Conservation (phyloP, 2,797 vertebrate species). For the Scolopax rusticola region DNA sequence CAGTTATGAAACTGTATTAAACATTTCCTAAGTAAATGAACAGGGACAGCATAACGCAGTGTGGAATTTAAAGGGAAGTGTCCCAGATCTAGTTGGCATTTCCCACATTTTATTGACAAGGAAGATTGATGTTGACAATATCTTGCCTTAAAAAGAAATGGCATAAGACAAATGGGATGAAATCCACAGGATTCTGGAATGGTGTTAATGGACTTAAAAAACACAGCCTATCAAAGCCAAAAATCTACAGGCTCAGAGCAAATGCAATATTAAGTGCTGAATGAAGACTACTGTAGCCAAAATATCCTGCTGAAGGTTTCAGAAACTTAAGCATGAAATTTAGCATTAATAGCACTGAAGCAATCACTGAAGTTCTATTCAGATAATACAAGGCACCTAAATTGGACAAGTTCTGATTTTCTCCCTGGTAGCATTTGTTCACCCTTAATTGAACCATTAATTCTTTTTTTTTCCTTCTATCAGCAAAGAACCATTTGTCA, state of each 20-base stretch:
- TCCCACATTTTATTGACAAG: background rate
- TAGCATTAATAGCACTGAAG: background rate
- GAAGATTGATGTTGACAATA: background rate
- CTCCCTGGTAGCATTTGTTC: conserved; percentile 14
- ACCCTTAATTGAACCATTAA: conserved; percentile 13
- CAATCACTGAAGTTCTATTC: background rate
- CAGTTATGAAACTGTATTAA: background rate
- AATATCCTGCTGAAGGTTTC: background rate
- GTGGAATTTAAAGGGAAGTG: background rate
- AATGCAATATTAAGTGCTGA: background rate
- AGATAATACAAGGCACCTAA: background rate
- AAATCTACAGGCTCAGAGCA: background rate
- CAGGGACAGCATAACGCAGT: background rate
- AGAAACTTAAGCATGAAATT: background rate
- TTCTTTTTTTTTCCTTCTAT: background rate
- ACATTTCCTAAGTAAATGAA: background rate
- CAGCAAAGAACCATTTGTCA: conserved; percentile 40
- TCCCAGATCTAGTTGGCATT: background rate
- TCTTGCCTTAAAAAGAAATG: background rate
- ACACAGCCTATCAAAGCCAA: background rate
- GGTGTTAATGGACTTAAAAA: background rate
- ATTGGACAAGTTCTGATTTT: background rate
- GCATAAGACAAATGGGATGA: background rate
- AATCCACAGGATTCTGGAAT: background rate
- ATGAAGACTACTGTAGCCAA: background rate